These are phyloP conservation scores for Myripristis murdjan DNA, from an alignment of 2,797 vertebrate species.

Conservation along the genomic window DNA sequence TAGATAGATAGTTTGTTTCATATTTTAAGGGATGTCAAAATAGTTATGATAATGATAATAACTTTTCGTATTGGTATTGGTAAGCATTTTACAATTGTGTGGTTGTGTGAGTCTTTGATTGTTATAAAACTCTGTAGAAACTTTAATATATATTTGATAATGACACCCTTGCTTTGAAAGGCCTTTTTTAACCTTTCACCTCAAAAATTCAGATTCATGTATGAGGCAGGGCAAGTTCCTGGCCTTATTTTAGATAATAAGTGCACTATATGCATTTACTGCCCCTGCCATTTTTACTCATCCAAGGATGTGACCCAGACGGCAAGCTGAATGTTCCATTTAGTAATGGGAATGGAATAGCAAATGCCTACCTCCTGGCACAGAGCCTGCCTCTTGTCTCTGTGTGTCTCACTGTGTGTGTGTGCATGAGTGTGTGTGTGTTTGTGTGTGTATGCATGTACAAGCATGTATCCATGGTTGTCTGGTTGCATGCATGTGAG, in stretches of 20 bases:
- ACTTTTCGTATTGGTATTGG: no score
- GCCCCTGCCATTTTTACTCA: constrained; percentile 49
- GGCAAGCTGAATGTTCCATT: constrained; percentile 71
- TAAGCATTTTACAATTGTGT: no score
- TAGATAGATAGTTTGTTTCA: no score
- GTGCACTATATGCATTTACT: constrained; percentile 59
- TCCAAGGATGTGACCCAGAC: constrained; percentile 71
- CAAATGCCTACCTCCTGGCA: constrained; percentile 63
- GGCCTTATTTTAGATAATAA: constrained; percentile 70
- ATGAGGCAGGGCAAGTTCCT: constrained; percentile 35
- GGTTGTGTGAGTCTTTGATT: no score
- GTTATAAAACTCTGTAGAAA: no score
- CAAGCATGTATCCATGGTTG: neutral
- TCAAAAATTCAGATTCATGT: constrained; percentile 46
- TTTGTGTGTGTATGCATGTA: neutral
- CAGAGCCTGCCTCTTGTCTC: constrained; percentile 23
- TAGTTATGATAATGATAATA: no score
- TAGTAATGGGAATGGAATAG: constrained; percentile 76
- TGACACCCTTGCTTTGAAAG: constrained; percentile 19
- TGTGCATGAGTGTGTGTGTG: constrained; percentile 4
- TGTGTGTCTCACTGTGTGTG: constrained; percentile 18
- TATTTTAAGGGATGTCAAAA: neutral
- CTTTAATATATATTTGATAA: no score
- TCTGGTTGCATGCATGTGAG: constrained; percentile 12
- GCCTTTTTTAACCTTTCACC: constrained; percentile 34